Base-by-base conservation (phyloP, 2,888 invertebrate species). In the Scaptomyza tumidula region DNA sequence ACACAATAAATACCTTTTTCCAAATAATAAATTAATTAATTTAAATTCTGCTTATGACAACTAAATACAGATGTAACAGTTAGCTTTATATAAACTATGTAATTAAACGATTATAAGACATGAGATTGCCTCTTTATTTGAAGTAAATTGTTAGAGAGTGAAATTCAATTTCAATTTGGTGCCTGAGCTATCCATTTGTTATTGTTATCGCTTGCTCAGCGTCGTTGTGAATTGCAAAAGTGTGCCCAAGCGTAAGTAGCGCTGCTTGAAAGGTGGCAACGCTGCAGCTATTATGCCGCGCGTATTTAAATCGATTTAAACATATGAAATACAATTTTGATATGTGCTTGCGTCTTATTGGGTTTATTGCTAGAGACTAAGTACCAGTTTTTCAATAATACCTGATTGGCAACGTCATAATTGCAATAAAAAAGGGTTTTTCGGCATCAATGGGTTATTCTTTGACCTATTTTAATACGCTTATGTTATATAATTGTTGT, bases 31-130 rank as follows among this genome's bases (percentile, higher is more conserved):
- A 52, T 57, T 57, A 70, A 70, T 52, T 57, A 41, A 11, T 68
- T 52, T 60, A 68, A 69, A 53, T 67, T 59, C 62, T 49, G 77
- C 74, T 77, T 77, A 58, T 57, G 68, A 56, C 52, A 69, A 65
- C 56, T 69, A 61, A 78, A 64, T 55, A 60, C 62, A 57, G 44
- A 56, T 62, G 62, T 74, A 78, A 73, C 70, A 52, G 45, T 69
- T 56, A 77, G 78, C 75, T 75, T 75, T 78, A 73, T 78, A 64
- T 73, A 75, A 78, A 75, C 46, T 68, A 64, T 58, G 37, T 75
- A 78, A 78, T 73, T 64, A 78, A 75, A 75, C 44, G 31, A 78
- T 49, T 43, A 24, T 69, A 78, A 78, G 74, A 48, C 7, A 27
- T 3, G 1, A 9, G 33, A 29, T 29, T 33, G 9, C 2, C 10